Evolutionary conservation across 2,113 vertebrate genomes (phyloP).

Genomic region (Charadrius vociferus): DNA sequence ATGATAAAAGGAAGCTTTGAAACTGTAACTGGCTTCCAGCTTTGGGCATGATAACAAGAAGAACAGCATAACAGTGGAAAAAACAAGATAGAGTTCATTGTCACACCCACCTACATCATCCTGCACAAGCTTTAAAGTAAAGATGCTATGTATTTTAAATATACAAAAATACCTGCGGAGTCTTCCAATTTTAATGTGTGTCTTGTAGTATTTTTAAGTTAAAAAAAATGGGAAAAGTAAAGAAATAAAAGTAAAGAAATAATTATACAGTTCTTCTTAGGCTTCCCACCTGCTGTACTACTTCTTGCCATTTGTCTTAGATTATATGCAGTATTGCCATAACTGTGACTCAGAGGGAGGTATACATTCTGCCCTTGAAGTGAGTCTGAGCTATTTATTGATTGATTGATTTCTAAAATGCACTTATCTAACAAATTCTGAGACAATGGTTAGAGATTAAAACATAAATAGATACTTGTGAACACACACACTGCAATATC

Average conservation of each 20-base stretch:
- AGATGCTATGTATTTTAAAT: neutral
- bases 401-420: constrained; percentile 24
- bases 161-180: neutral
- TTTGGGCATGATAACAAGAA: neutral
- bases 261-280: neutral
- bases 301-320: neutral
- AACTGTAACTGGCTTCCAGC: neutral
- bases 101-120: neutral
- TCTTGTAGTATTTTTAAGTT: neutral
- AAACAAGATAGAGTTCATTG: neutral
- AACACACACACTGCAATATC: neutral
- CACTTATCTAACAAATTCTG: neutral
- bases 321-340: neutral
- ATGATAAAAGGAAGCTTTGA: neutral
- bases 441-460: neutral
- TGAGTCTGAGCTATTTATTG: neutral
- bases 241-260: neutral
- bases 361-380: neutral
- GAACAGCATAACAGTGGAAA: neutral
- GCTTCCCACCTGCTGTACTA: neutral
- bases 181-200: neutral
- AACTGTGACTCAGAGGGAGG: neutral
- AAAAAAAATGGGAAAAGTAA: neutral
- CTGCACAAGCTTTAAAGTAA: neutral
- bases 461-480: neutral